These are phyloP conservation scores for Drosophila limbata DNA, from an alignment of 2,888 invertebrate genomes.

Conservation along the genomic window DNA sequence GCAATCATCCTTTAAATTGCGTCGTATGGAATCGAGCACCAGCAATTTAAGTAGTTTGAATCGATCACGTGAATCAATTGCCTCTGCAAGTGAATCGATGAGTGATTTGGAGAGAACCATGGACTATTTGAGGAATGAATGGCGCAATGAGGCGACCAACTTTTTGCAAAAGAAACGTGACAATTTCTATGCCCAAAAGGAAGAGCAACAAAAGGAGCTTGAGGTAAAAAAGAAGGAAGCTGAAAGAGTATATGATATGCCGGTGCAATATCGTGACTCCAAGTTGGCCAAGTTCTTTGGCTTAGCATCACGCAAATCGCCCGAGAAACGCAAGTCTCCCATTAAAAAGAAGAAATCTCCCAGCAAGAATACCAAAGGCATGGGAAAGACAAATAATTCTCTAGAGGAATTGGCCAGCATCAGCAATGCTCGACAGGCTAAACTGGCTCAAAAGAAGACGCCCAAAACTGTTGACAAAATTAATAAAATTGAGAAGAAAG, in stretches of 20 bases:
- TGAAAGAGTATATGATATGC: conserved; percentile 52
- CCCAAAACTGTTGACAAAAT: not conserved
- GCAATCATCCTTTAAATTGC: conserved; percentile 70
- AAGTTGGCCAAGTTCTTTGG: conserved; percentile 83
- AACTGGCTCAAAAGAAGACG: conserved; percentile 39
- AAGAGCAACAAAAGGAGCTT: conserved; percentile 51
- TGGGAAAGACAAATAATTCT: conserved; percentile 63
- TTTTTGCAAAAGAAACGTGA: conserved; percentile 84
- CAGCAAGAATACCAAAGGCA: conserved; percentile 45
- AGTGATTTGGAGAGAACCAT: conserved; percentile 84
- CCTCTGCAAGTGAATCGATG: conserved; percentile 76
- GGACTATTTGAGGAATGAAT: conserved; percentile 84
- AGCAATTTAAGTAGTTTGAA: conserved; percentile 81
- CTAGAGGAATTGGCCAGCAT: conserved; percentile 76
- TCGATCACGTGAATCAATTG: conserved; percentile 80
- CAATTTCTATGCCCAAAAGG: conserved; percentile 77
- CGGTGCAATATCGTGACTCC: conserved; percentile 81
- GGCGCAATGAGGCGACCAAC: conserved; percentile 84
- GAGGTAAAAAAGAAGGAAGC: conserved; percentile 31
- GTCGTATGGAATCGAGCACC: conserved; percentile 81
- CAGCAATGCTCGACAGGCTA: conserved; percentile 57
- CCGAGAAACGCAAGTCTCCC: conserved; percentile 60
- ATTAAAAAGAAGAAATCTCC: conserved; percentile 73
- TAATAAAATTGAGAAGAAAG: conserved; percentile 26
- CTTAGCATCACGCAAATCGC: conserved; percentile 69